Base-by-base conservation (phyloP, 2,113 vertebrate species). In the Ptilorrhoa leucosticta region DNA sequence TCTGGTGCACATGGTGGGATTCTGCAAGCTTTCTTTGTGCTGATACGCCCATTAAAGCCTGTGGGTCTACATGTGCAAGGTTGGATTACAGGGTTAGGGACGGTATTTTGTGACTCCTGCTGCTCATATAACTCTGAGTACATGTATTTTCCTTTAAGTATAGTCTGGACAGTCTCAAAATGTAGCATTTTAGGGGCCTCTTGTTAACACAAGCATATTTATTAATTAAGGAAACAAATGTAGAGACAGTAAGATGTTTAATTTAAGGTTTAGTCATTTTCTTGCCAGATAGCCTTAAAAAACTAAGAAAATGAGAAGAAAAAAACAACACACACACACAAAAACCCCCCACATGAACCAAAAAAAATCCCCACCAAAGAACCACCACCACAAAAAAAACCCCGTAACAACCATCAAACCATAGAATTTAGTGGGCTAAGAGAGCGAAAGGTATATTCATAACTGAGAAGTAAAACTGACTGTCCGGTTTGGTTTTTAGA, bases 281-380 rank as follows among this genome's bases (percentile, higher is more conserved):
- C 26, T 69, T 80, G 37, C 44, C 39, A 31, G 53, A 40, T 4
- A 73, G 21, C 35, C 63, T 60, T 71, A 23, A 64, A 65, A 61
- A 44, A 65, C 27, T 15, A 77, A 47, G 19, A 57, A 33, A 40
- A 22, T 3, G 0, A 42, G 2, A 3, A 13, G 13, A 33, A 26
- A 37, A 27, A 12, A 5, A 13, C 6, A 12, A 15, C 39, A 10
- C 45, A 51, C 8, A 30, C 57, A 37, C 33, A n/a, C 19, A 47
- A 10, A 39, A 6, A 3, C 21, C 15, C 5, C 10, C 9, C 9
- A 2, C 11, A 26, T 13, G 8, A 45, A 24, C 7, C 3, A 40
- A 15, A 71, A 31, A 51, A 40, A 26, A 39, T 17, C 3, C 2
- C 4, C 24, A 40, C 30, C 8, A 35, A 37, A 23, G 35, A 64